These are phyloP conservation scores for Drosophila neotestacea DNA, from an alignment of 2,888 invertebrate species.

Conservation along the genomic window DNA sequence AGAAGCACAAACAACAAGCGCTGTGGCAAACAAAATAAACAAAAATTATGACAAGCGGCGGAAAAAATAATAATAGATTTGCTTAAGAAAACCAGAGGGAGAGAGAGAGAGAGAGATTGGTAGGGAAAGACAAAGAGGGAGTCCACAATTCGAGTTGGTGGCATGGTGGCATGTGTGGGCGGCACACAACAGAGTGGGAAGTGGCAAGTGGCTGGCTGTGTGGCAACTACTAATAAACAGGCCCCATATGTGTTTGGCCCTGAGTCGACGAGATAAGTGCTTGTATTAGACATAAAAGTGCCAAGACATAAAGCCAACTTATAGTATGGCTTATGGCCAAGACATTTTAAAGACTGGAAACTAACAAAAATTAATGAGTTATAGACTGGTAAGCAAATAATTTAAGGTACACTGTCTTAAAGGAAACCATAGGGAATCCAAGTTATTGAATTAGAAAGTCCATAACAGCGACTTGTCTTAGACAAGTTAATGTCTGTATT, in stretches of 20 bases:
- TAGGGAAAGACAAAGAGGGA: not conserved
- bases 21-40: slow-evolving; percentile 69
- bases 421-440: not conserved
- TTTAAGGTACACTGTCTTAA: not conserved
- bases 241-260: slow-evolving; percentile 40
- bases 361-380: slow-evolving; percentile 13
- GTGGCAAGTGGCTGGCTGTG: slow-evolving; percentile 35
- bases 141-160: slow-evolving; percentile 26
- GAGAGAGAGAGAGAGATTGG: not conserved
- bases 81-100: slow-evolving; percentile 53
- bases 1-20: slow-evolving; percentile 56
- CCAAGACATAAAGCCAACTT: slow-evolving; percentile 68
- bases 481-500: slow-evolving; percentile 22
- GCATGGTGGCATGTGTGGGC: slow-evolving; percentile 45
- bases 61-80: slow-evolving; percentile 48
- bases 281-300: slow-evolving; percentile 69
- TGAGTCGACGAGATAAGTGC: slow-evolving; percentile 19
- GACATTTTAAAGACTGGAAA: slow-evolving; percentile 46
- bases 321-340: slow-evolving; percentile 36
- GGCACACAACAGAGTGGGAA: slow-evolving; percentile 40
- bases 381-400: not conserved
- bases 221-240: slow-evolving; percentile 65
- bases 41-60: slow-evolving; percentile 76
- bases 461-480: not conserved
- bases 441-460: not conserved